Percentiles rank a stretch among this genome's conserved stretches.
These are phyloP conservation scores for Thalpophila matura DNA, from an alignment of 2,888 invertebrate genomes.

Conservation along the genomic window DNA sequence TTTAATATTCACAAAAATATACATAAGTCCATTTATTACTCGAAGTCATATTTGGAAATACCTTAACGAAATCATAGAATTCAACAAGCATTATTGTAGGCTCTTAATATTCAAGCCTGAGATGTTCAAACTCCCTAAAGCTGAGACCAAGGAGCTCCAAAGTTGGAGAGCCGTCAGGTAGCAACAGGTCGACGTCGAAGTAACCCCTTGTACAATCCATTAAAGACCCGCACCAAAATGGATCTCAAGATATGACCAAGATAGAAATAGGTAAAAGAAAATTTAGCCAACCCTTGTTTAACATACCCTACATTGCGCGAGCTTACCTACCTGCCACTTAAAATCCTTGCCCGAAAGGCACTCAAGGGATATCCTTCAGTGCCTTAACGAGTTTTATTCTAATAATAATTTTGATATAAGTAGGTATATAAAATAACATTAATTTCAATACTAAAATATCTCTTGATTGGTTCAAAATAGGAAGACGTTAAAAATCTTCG, in stretches of 20 bases:
- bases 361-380: neutral
- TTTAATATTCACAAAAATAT: too few relatives aligned
- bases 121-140: slow-evolving; percentile 28
- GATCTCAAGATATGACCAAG: slow-evolving; percentile 37
- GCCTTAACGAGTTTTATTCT: too few relatives aligned
- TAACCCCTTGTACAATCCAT: slow-evolving; percentile 24
- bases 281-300: slow-evolving; percentile 26
- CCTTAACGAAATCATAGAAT: neutral
- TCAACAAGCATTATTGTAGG: slow-evolving; percentile 13
- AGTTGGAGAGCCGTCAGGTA: slow-evolving; percentile 31
- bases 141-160: slow-evolving; percentile 28
- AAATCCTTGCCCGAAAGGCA: neutral
- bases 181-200: slow-evolving; percentile 52
- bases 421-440: slow-evolving; percentile 46
- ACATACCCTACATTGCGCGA: slow-evolving; percentile 21
- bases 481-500: slow-evolving; percentile 48
- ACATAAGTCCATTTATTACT: too few relatives aligned
- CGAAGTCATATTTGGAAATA: neutral
- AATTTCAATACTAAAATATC: slow-evolving; percentile 20
- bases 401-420: too few relatives aligned
- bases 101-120: slow-evolving; percentile 1
- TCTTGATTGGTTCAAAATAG: slow-evolving; percentile 33
- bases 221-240: slow-evolving; percentile 36
- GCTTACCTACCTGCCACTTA: neutral
- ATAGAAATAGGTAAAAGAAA: slow-evolving; percentile 27